Base-by-base conservation (phyloP, 2,113 vertebrate genomes). In the Orycteropus afer region DNA sequence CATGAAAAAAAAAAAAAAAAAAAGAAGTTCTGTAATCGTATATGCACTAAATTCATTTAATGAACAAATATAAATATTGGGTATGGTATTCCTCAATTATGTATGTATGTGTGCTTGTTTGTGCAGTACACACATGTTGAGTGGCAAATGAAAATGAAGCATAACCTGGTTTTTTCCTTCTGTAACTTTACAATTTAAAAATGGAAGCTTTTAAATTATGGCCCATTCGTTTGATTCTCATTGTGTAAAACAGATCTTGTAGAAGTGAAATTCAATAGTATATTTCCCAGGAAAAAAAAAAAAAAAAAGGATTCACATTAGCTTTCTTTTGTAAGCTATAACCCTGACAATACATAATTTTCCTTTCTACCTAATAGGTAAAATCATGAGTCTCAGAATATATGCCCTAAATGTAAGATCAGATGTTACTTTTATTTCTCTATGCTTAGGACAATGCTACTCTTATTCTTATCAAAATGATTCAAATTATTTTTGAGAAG, bases 401-500 rank as follows among this genome's bases (percentile, higher is more conserved):
- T 25, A 80, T 47, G 9, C 25, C 12, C 14, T 84, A 27, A 45
- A 1, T 53, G 4, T 71, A 40, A 90, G n/a, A 83, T 94, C 42
- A 95, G 29, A 77, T 51, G 18, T 47, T 32, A 32, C n/a, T 15
- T 73, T 40, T 40, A 53, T 69, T 20, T 8, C 22, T 7, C 20
- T 25, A 27, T 55, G 23, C 32, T 90, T 74, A 80, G 69, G 42
- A 61, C 40, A 69, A 4, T 65, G 93, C 32, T 90, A 69, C 37
- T 78, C 45, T 91, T 88, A 55, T 42, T 93, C 51, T 94, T 85
- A 87, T 74, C 55, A 92, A 81, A 94, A 86, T 86, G 34, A 42
- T 86, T 87, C 42, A 69, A 89, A 84, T 67, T 63, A 73, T 89
- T 89, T 93, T 96, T 81, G 93, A 76, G 27, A 92, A 90, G 29